Evolutionary conservation across 2,888 invertebrate species (phyloP).

Genomic region (Drosophila cyrtoloma): DNA sequence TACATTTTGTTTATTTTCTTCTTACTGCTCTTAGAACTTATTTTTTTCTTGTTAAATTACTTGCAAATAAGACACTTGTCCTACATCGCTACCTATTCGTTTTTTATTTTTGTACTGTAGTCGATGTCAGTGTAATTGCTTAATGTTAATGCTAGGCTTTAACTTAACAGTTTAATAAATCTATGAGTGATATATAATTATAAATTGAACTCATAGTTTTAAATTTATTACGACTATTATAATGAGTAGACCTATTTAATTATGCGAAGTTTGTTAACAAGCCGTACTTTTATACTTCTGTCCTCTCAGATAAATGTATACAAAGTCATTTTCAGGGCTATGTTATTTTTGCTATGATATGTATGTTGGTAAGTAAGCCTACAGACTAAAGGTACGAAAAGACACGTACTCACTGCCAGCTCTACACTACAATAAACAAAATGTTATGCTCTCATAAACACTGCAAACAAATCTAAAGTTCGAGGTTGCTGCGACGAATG

Average conservation of each 20-base stretch:
- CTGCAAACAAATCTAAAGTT: slow-evolving; percentile 81
- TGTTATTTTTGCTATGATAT: slow-evolving; percentile 9
- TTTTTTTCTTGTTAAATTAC: neutral
- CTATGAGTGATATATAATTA: neutral
- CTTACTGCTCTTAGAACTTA: neutral
- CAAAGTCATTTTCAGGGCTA: slow-evolving; percentile 1
- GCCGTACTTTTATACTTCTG: neutral
- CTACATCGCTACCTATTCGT: neutral
- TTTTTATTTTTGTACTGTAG: neutral
- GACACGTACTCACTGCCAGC: slow-evolving; percentile 47
- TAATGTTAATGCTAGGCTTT: neutral
- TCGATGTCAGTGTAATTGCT: neutral
- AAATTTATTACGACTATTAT: neutral
- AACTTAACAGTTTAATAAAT: no score
- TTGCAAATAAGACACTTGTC: neutral
- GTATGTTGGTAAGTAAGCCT: slow-evolving; percentile 15
- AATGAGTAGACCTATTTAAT: neutral
- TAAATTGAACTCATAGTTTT: neutral
- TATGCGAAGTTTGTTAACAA: neutral
- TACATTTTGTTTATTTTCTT: neutral
- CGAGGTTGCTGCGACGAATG: slow-evolving; percentile 79
- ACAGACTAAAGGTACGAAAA: slow-evolving; percentile 18
- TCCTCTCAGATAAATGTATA: neutral
- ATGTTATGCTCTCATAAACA: slow-evolving; percentile 81
- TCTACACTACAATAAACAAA: slow-evolving; percentile 57